phyloP scores from a whole-genome alignment of 2,113 vertebrate species.

The Nestor notabilis region DNA sequence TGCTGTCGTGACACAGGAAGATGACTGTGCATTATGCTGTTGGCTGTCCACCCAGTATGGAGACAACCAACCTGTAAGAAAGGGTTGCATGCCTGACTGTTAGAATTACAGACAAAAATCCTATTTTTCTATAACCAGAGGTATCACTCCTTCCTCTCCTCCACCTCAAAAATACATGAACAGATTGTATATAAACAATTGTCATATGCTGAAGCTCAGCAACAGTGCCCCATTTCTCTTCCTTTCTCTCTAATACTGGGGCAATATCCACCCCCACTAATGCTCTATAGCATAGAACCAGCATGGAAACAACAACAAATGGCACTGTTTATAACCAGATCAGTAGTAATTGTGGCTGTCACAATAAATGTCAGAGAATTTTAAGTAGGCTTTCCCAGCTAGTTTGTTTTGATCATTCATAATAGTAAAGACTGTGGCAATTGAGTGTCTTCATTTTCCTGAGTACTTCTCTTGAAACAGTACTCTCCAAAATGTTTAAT shows the following conservation, averaged over 20 bases:
- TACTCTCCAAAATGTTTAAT: neutral
- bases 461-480: neutral
- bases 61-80: neutral
- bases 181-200: neutral
- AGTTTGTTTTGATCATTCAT: neutral
- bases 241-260: neutral
- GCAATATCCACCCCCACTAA: neutral
- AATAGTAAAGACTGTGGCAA: neutral
- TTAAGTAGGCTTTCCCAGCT: neutral
- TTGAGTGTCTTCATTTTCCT: neutral
- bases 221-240: neutral
- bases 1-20: neutral
- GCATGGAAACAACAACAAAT: neutral
- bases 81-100: neutral
- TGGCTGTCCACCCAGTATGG: neutral
- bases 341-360: neutral
- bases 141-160: neutral
- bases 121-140: neutral
- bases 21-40: neutral
- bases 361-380: neutral
- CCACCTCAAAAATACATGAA: neutral
- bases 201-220: neutral
- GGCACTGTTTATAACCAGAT: neutral
- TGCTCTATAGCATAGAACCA: neutral
- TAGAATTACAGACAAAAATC: neutral